phyloP scores from a whole-genome alignment of 2,113 vertebrate genomes.

The Nematolebias whitei region DNA sequence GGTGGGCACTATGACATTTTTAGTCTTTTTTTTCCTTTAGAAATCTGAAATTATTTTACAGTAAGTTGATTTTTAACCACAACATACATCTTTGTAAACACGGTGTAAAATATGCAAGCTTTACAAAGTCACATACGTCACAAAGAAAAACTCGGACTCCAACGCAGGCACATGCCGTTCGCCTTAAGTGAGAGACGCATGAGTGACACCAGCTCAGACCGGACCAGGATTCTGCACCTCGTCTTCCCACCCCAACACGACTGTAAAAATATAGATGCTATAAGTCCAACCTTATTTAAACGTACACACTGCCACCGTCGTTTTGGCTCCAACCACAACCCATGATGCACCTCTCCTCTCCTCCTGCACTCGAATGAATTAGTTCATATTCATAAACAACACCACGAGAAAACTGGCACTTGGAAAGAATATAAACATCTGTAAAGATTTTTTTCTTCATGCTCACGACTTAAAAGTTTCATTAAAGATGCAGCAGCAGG shows the following conservation, averaged over 20 bases:
- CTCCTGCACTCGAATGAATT: slow-evolving; percentile 53
- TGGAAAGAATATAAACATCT: slow-evolving; percentile 80
- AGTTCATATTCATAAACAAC: slow-evolving; percentile 70
- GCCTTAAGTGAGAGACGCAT: slow-evolving; percentile 59
- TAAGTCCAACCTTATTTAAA: slow-evolving; percentile 56
- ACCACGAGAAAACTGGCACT: slow-evolving; percentile 76
- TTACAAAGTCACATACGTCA: slow-evolving; percentile 78
- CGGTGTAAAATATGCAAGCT: slow-evolving; percentile 81
- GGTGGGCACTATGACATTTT: slow-evolving; percentile 53
- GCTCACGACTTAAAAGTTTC: slow-evolving; percentile 68
- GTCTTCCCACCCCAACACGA: slow-evolving; percentile 25
- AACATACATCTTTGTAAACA: slow-evolving; percentile 80
- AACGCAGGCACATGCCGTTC: slow-evolving; percentile 77
- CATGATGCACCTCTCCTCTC: slow-evolving; percentile 18
- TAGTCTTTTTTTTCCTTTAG: slow-evolving; percentile 58
- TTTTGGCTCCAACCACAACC: slow-evolving; percentile 31
- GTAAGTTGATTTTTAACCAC: slow-evolving; percentile 63
- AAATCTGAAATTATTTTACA: slow-evolving; percentile 73
- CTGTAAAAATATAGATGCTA: slow-evolving; percentile 79
- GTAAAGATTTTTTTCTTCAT: slow-evolving; percentile 75
- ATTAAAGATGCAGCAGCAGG: slow-evolving; percentile 63
- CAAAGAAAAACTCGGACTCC: slow-evolving; percentile 73
- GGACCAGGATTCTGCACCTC: slow-evolving; percentile 38
- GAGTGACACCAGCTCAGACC: slow-evolving; percentile 41
- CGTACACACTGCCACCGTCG: slow-evolving; percentile 58